Evolutionary conservation across 1,140 invertebrate species (phyloP), one percentile per base, ranked within the genome.

Genomic region (Neodiprion pinetum): DNA sequence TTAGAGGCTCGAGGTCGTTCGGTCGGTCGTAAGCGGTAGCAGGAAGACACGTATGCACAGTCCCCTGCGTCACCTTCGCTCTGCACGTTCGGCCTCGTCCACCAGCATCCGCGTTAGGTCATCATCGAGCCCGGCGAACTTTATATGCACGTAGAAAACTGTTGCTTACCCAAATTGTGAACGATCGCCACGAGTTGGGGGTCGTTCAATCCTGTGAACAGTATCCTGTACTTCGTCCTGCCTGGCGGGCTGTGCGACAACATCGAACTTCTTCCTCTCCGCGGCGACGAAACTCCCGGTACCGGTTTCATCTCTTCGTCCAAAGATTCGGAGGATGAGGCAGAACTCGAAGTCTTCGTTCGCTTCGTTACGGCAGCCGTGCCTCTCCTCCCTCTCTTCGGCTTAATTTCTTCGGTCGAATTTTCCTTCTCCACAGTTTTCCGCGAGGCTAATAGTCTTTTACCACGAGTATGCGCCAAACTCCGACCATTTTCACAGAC

Each of bases 141-240:
- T 40, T 7, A 5, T 47, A 73, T 7, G 9, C 9, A 66, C 17
- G 70, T 1, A 5, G 28, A 10, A 65, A 40, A 40, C 5, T 40
- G 28, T 40, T 21, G 65, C 69, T 72, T 72, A 85, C 84, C 83
- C 74, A 85, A 75, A 61, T 72, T 73, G 69, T 69, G 72, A 11
- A 85, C 47, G 8, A 80, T 71, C 17, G 78, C 68, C 4, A 5
- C 70, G 9, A 80, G 79, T 7, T 72, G 53, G 5, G 79, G 76
- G 28, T 77, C 76, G 9, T 76, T 70, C 48, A 85, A 67, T 69
- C 85, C 83, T 1, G 83, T 86, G 8, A 86, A 83, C 9, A 85
- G 71, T 71, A 86, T 68, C 67, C 74, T 80, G 17, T 84, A 78
- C 7, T 73, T 80, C 17, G 17, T 53, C 49, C 71, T 76, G 48